These are phyloP conservation scores for Nautilus pompilius DNA, from an alignment of 1,140 invertebrate species.

Conservation along the genomic window DNA sequence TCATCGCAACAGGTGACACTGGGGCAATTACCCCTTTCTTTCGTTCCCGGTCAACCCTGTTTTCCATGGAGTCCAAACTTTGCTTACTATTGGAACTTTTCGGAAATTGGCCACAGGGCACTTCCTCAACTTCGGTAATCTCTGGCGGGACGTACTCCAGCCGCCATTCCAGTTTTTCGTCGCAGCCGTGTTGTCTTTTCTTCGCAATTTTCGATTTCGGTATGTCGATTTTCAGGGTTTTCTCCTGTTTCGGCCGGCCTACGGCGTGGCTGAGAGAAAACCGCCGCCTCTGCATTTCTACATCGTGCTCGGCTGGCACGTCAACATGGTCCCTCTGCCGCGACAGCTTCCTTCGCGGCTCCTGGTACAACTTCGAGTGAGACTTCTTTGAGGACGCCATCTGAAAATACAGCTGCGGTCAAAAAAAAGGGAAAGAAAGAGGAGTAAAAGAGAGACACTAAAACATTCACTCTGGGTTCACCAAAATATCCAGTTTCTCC, in stretches of 20 bases:
- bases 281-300: neutral
- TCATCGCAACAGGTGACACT: no score
- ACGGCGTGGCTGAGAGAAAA: neutral
- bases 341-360: neutral
- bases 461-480: no score
- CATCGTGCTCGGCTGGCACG: neutral
- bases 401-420: no score
- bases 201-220: neutral
- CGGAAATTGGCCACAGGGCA: neutral
- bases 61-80: no score
- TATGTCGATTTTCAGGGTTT: neutral
- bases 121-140: neutral
- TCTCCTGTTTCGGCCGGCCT: neutral
- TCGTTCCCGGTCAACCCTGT: no score
- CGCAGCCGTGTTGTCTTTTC: neutral
- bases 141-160: neutral
- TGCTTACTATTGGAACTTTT: no score
- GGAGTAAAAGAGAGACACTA: no score
- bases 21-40: no score
- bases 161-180: neutral
- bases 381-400: slow-evolving; percentile 1
- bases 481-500: no score
- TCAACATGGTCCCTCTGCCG: neutral
- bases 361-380: neutral
- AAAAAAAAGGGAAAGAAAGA: no score